These are phyloP conservation scores for Nymphalis urticae DNA, from an alignment of 2,888 invertebrate species.

Conservation along the genomic window DNA sequence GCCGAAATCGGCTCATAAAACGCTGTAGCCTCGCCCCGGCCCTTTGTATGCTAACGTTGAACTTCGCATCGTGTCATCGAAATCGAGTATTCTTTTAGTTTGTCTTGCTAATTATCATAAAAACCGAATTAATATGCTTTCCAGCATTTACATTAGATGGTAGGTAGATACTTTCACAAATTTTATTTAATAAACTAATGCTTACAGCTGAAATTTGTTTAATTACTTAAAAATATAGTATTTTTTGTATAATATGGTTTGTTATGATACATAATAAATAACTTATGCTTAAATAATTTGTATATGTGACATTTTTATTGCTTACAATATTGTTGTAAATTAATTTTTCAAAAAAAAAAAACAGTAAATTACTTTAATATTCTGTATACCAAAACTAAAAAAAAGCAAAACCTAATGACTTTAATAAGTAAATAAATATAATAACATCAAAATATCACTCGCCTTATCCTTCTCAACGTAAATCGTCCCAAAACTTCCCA, in stretches of 20 bases:
- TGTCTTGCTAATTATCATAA: conserved; percentile 57
- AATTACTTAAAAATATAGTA: too few relatives aligned
- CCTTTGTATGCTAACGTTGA: conserved; percentile 74
- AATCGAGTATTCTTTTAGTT: conserved; percentile 60
- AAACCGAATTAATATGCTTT: conserved; percentile 58
- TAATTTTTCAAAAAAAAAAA: background rate
- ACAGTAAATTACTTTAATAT: background rate
- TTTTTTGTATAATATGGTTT: too few relatives aligned
- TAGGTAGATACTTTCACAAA: conserved; percentile 31
- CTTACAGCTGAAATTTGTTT: background rate
- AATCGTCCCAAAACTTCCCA: conserved; percentile 76
- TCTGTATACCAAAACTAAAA: background rate
- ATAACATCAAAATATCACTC: conserved; percentile 23
- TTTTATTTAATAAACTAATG: conserved; percentile 7
- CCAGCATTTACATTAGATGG: conserved; percentile 51
- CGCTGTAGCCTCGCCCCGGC: conserved; percentile 65
- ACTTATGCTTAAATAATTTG: too few relatives aligned
- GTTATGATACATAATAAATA: too few relatives aligned
- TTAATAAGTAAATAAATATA: conserved; percentile 3
- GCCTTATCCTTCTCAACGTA: conserved; percentile 41
- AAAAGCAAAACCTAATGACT: conserved; percentile 5
- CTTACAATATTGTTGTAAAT: too few relatives aligned
- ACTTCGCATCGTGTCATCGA: conserved; percentile 64
- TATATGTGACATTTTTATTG: too few relatives aligned
- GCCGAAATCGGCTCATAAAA: conserved; percentile 74